A percentile compares a stretch with the other conserved stretches of the same genome.
These are phyloP conservation scores for Enteromius unitaeniatus DNA, from an alignment of 2,797 vertebrate genomes.

Conservation along the genomic window DNA sequence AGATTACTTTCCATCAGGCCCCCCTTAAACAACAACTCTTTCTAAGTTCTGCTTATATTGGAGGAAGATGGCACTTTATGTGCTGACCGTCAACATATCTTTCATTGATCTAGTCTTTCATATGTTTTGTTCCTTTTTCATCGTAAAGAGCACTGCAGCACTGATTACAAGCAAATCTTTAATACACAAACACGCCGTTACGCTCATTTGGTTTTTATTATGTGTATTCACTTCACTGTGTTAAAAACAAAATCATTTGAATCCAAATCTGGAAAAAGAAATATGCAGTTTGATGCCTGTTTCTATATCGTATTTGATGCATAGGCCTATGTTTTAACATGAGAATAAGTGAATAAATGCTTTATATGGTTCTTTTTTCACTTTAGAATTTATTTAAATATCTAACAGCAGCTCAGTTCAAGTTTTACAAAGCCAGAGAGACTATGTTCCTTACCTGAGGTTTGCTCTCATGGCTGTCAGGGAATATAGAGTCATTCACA, in stretches of 20 bases:
- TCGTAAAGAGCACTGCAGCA: background rate
- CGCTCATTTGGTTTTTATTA: background rate
- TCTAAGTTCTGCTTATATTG: background rate
- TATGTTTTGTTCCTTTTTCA: background rate
- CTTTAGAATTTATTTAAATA: slow-evolving; percentile 10
- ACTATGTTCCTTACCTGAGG: background rate
- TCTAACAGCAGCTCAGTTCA: background rate
- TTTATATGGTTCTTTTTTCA: background rate
- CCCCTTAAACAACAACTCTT: background rate
- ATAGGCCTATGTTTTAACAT: background rate
- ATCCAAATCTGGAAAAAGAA: background rate
- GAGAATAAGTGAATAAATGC: background rate
- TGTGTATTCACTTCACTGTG: background rate
- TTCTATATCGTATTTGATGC: background rate
- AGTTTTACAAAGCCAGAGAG: background rate
- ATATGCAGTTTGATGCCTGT: background rate
- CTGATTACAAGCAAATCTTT: background rate
- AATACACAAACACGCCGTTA: background rate
- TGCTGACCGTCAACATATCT: background rate
- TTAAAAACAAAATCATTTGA: background rate
- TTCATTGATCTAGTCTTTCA: background rate
- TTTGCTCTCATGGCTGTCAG: slow-evolving; percentile 31
- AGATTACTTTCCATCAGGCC: slow-evolving; percentile 55
- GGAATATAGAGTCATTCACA: slow-evolving; percentile 39
- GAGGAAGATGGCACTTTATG: background rate